Conservation (phyloP, 2,888 invertebrate genomes). For the Keiferia lycopersicella region DNA sequence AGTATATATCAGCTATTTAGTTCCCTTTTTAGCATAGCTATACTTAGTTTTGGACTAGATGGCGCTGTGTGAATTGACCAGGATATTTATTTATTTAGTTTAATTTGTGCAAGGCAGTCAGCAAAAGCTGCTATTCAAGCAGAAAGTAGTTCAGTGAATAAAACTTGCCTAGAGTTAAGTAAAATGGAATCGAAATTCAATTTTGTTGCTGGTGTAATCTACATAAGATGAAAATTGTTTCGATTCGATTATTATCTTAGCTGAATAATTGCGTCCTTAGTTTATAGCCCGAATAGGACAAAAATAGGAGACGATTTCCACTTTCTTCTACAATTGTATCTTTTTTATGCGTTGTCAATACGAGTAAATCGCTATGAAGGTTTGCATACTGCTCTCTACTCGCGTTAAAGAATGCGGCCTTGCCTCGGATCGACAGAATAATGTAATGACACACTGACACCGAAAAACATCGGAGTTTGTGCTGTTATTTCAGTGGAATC, state of each 20-base stretch:
- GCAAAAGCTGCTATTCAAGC: slow-evolving; percentile 53
- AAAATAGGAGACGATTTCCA: no score
- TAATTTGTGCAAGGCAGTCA: slow-evolving; percentile 29
- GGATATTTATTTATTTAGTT: no score
- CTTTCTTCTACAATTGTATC: no score
- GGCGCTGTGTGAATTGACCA: no score
- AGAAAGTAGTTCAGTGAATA: slow-evolving; percentile 60
- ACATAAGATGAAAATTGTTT: neutral
- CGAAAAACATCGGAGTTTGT: slow-evolving; percentile 32
- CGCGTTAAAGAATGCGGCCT: slow-evolving; percentile 39
- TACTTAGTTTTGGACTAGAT: no score
- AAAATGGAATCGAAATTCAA: slow-evolving; percentile 19
- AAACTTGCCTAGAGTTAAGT: slow-evolving; percentile 30
- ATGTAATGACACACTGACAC: slow-evolving; percentile 51
- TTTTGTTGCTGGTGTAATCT: neutral
- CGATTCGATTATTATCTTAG: no score
- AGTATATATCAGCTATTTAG: no score
- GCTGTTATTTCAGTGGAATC: slow-evolving; percentile 36
- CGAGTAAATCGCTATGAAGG: no score
- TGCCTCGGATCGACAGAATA: slow-evolving; percentile 40
- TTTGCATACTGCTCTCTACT: neutral
- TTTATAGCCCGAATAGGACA: no score
- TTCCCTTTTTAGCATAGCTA: no score
- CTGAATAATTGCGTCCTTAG: no score
- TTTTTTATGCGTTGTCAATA: no score